These are phyloP conservation scores for Meda fulgida DNA, from an alignment of 2,797 vertebrate species.

Conservation along the genomic window DNA sequence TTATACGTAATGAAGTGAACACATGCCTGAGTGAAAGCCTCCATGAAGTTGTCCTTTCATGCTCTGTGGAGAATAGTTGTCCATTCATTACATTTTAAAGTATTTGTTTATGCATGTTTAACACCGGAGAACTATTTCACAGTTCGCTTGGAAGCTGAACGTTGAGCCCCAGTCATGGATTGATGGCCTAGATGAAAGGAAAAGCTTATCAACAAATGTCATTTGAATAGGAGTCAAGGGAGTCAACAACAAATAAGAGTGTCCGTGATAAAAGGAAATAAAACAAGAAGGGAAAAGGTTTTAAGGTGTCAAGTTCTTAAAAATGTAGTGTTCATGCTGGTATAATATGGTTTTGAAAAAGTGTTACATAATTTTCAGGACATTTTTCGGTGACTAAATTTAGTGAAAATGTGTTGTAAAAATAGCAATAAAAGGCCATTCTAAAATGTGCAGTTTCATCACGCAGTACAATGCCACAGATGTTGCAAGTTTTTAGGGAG, in stretches of 20 bases:
- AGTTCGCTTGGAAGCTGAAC: not conserved
- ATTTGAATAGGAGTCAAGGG: not conserved
- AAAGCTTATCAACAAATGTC: not conserved
- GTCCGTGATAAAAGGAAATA: not conserved
- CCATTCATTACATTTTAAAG: constrained; percentile 2
- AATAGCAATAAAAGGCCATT: no score
- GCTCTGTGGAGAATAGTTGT: not conserved
- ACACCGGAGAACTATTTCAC: constrained; percentile 7
- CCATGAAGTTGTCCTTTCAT: not conserved
- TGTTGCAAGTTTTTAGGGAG: no score
- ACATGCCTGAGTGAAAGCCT: constrained; percentile 20
- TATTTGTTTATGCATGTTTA: not conserved
- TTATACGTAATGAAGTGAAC: constrained; percentile 39
- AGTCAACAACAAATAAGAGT: no score
- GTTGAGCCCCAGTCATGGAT: not conserved
- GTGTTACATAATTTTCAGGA: not conserved
- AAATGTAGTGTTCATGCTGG: not conserved
- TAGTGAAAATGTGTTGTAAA: not conserved
- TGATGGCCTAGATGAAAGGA: not conserved
- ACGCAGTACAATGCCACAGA: no score
- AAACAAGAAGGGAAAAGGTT: not conserved
- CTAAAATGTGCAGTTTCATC: no score
- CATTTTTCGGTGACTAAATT: not conserved
- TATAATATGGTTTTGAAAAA: not conserved
- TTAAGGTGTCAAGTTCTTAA: not conserved